Conservation (phyloP, 2,888 invertebrate species). For the Brenthis daphne region DNA sequence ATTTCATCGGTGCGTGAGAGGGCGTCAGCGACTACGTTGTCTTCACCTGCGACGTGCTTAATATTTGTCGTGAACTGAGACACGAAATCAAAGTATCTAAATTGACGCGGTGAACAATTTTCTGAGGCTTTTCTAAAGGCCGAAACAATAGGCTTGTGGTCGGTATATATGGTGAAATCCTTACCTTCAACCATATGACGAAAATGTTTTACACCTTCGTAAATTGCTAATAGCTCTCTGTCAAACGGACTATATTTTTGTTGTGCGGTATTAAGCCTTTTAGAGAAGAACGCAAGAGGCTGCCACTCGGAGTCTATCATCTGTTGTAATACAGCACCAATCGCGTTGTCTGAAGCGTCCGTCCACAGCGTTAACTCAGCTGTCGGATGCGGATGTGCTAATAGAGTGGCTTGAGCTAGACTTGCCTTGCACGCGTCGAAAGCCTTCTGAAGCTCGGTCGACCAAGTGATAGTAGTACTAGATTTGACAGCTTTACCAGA, state of each 20-base stretch:
- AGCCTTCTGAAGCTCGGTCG: conserved; percentile 10
- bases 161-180: too few relatives aligned
- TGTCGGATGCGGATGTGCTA: background rate
- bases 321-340: conserved; percentile 55
- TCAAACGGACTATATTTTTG: conserved; percentile 6
- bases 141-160: too few relatives aligned
- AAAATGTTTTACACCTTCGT: too few relatives aligned
- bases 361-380: conserved; percentile 22
- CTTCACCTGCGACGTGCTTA: too few relatives aligned
- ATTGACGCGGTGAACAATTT: too few relatives aligned
- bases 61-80: too few relatives aligned
- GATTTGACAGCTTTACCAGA: conserved; percentile 15
- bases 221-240: too few relatives aligned
- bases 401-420: background rate
- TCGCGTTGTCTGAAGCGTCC: conserved; percentile 53
- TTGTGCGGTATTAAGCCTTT: conserved; percentile 3
- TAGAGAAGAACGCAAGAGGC: conserved; percentile 43
- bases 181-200: too few relatives aligned
- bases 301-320: conserved; percentile 40
- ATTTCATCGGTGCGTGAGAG: too few relatives aligned
- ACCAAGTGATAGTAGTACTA: conserved; percentile 19
- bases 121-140: too few relatives aligned
- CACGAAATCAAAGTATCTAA: too few relatives aligned
- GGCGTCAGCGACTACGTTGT: too few relatives aligned
- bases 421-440: conserved; percentile 18